Evolutionary conservation across 2,113 vertebrate genomes (phyloP).

Genomic region (Pteronura brasiliensis): DNA sequence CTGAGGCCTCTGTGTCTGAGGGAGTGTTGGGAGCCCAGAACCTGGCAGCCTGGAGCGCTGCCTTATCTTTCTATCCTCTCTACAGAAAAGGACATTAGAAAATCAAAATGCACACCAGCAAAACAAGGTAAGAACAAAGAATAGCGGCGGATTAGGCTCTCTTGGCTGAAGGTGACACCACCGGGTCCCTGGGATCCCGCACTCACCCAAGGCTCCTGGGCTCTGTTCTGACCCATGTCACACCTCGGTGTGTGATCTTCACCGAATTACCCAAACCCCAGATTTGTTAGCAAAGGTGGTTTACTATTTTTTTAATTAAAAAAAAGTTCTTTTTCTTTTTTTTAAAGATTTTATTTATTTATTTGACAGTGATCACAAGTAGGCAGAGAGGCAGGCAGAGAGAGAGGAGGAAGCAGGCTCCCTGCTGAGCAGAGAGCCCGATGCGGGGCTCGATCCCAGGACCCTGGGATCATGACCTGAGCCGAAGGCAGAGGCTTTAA

Average conservation of each 20-base stretch:
- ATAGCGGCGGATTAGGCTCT: background rate
- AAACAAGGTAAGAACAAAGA: background rate
- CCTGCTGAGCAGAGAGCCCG: too few species aligned
- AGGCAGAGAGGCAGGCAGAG: too few species aligned
- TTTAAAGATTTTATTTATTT: too few species aligned
- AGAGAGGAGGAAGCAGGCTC: too few species aligned
- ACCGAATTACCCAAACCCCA: background rate
- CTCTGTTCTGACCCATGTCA: background rate
- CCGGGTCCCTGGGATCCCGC: background rate
- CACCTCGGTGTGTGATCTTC: background rate
- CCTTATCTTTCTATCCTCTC: too few species aligned
- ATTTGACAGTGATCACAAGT: too few species aligned
- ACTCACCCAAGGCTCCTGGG: background rate
- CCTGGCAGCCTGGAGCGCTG: rapidly evolving
- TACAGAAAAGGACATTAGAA: background rate
- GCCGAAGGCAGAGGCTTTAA: too few species aligned
- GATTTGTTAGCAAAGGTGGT: background rate
- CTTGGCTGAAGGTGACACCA: background rate
- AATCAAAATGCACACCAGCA: background rate
- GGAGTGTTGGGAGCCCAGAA: background rate
- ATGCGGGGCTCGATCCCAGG: too few species aligned
- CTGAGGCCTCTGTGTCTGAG: background rate
- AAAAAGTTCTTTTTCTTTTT: background rate
- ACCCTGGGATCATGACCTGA: too few species aligned
- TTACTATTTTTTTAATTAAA: background rate